Conservation (phyloP, 2,113 vertebrate genomes). For the Pachypanchax playfairii region DNA sequence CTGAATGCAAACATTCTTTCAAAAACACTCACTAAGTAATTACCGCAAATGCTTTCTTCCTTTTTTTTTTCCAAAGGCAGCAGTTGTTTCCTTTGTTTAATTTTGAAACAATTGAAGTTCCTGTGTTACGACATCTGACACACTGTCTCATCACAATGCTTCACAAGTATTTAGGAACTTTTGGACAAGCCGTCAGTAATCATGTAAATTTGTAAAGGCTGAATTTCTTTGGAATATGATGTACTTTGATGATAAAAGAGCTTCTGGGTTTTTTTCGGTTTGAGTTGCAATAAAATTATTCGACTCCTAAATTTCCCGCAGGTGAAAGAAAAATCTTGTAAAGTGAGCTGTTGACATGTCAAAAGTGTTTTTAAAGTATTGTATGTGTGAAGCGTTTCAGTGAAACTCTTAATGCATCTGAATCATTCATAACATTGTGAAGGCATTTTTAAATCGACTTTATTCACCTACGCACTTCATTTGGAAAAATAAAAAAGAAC, state of each 20-base stretch:
- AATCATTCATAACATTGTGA: background rate
- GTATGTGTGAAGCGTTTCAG: background rate
- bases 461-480: constrained; percentile 26
- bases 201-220: background rate
- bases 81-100: constrained; percentile 1
- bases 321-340: constrained; percentile 7
- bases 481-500: constrained; percentile 4
- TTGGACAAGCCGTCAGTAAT: background rate
- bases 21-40: background rate
- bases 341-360: background rate
- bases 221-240: background rate
- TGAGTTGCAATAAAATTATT: background rate
- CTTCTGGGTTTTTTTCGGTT: background rate
- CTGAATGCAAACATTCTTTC: background rate
- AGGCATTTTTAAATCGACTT: constrained; percentile 3
- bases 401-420: background rate
- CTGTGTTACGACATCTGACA: background rate
- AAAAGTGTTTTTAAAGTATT: background rate
- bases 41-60: background rate
- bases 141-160: constrained; percentile 1
- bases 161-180: background rate
- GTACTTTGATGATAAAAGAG: background rate
- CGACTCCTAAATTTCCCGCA: background rate
- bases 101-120: background rate
- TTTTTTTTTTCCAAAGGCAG: background rate